These are phyloP conservation scores for Coelinius sp. DNA, from an alignment of 2,888 invertebrate species.

Conservation along the genomic window DNA sequence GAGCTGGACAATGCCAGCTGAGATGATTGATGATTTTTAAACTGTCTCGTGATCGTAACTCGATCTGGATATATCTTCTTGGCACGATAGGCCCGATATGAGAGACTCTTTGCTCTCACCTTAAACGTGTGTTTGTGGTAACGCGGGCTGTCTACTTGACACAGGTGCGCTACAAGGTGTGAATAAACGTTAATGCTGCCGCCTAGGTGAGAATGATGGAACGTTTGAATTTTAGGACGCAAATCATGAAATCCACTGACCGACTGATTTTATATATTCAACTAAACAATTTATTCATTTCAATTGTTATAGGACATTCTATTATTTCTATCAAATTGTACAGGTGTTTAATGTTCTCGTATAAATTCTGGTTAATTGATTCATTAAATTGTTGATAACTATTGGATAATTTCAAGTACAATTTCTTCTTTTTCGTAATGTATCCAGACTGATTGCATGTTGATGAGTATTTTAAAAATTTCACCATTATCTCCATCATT, in stretches of 20 bases:
- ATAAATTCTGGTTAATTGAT: too few species aligned
- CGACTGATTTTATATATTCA: not conserved
- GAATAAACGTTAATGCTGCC: constrained; percentile 56
- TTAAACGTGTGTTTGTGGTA: constrained; percentile 56
- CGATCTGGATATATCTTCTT: constrained; percentile 1
- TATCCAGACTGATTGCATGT: too few species aligned
- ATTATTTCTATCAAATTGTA: too few species aligned
- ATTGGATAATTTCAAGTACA: too few species aligned
- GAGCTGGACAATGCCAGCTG: not conserved
- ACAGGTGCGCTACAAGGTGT: constrained; percentile 62
- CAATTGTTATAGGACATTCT: too few species aligned
- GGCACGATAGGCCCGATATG: constrained; percentile 41
- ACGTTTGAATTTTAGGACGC: constrained; percentile 47
- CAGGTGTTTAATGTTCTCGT: too few species aligned
- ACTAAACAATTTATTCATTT: too few species aligned
- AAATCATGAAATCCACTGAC: not conserved
- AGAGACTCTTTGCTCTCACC: constrained; percentile 34
- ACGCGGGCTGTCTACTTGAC: constrained; percentile 60
- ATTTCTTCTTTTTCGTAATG: too few species aligned
- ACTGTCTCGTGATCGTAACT: constrained; percentile 6
- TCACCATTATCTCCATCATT: too few species aligned
- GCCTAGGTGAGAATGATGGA: constrained; percentile 61
- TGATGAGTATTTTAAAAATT: too few species aligned
- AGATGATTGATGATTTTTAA: not conserved
- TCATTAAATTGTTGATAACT: too few species aligned